These are phyloP conservation scores for Perodicticus potto DNA, from an alignment of 2,797 vertebrate species.

Conservation along the genomic window DNA sequence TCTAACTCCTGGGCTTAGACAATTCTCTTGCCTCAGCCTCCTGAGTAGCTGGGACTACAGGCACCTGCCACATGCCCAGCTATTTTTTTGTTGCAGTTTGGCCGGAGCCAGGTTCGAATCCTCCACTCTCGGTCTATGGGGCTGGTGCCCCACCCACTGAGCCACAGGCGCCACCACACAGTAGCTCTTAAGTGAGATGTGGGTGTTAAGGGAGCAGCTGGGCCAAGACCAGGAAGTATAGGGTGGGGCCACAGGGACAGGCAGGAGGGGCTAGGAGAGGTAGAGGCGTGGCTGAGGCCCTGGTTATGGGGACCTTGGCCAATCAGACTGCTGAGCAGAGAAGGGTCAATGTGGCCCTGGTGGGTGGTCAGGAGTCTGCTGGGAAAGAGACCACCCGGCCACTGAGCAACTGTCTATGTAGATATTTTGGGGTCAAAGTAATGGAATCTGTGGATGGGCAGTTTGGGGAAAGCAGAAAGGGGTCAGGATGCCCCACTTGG, in stretches of 20 bases:
- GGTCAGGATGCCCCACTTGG: background rate
- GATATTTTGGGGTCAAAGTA: background rate
- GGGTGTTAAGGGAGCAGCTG: accelerated
- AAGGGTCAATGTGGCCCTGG: background rate
- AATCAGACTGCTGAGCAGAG: background rate
- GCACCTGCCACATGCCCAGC: too few species aligned
- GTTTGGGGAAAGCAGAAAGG: too few species aligned
- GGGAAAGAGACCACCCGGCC: background rate
- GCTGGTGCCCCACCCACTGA: too few species aligned
- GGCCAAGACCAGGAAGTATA: background rate
- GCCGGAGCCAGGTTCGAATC: too few species aligned
- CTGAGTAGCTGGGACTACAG: too few species aligned
- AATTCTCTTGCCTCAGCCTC: too few species aligned
- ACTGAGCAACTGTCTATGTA: background rate
- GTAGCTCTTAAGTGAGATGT: background rate
- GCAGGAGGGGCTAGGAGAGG: background rate
- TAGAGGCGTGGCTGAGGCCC: background rate
- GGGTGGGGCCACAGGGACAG: background rate
- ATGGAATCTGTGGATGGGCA: too few species aligned
- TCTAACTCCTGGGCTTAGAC: too few species aligned
- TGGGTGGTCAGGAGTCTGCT: background rate
- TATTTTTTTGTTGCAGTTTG: too few species aligned
- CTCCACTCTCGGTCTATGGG: too few species aligned
- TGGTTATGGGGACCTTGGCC: too few species aligned
- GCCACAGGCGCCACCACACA: background rate